Evolutionary conservation across 2,113 vertebrate species (phyloP), one percentile per base, ranked within the genome.

Genomic region (Pterocles orientalis): DNA sequence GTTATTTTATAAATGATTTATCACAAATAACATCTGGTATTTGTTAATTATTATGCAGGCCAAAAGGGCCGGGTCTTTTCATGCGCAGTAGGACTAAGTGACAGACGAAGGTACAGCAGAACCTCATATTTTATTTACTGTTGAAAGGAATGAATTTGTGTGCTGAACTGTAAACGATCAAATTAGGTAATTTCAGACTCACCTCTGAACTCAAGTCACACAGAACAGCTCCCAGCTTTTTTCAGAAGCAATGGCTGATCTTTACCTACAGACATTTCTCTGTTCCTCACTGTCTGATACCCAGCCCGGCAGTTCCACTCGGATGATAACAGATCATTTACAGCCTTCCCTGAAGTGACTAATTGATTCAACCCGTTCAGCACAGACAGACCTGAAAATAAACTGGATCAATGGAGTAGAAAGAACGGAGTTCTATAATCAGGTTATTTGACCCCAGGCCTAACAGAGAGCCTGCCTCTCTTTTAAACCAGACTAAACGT

Each of bases 51-150:
- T n/a, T 36, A 29, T 2, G 1, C 31, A 2, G 50, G 50, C 48
- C 61, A 5, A 61, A 33, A 39, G 39, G 36, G 68, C n/a, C 7
- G 65, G 48, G 80, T 25, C 83, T 10, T 31, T 15, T 11, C 31
- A 5, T 3, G 54, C 14, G 26, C 43, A 8, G 54, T 6, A 60
- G 91, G 75, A 39, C 51, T 7, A 12, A 31, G 36, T 10, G 68
- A 61, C 76, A 86, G 75, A 43, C 6, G 12, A 14, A 60, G 92
- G 79, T 21, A 19, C 28, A 85, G 82, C 64, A 84, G 51, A 83
- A 21, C 34, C 80, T 95, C 65, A 12, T 88, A 5, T 85, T 93
- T 95, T 82, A 94, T 96, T 95, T 84, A 95, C 51, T 61, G 41
- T 33, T 84, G 82, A 69, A 48, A 34, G 85, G 45, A 71, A 89